Evolutionary conservation across 2,888 invertebrate genomes (phyloP).

Genomic region (Yponomeuta malinellus): DNA sequence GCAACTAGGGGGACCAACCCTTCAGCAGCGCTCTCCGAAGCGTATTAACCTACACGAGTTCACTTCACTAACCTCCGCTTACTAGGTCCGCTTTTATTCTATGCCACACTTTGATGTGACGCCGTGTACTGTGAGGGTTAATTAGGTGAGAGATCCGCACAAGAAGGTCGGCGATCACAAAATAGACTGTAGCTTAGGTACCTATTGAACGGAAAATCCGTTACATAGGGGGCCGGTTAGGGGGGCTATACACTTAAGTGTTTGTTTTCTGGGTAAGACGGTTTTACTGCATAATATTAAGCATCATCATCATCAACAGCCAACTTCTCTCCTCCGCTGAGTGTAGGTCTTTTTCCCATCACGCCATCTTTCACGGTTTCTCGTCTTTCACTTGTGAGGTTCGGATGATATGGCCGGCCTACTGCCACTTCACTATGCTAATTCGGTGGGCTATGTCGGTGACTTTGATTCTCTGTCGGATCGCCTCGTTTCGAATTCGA

Average conservation of each 20-base stretch:
- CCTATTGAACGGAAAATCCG: constrained; percentile 62
- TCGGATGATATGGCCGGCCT: too few species aligned
- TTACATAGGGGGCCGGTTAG: constrained; percentile 24
- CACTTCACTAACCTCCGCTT: constrained; percentile 24
- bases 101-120: constrained; percentile 60
- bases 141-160: constrained; percentile 69
- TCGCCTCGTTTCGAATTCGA: too few species aligned
- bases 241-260: neutral
- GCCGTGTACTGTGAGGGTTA: constrained; percentile 62
- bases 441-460: too few species aligned
- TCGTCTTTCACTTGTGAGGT: too few species aligned
- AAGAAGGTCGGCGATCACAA: constrained; percentile 57
- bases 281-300: too few species aligned
- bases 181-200: constrained; percentile 53
- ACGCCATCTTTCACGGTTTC: too few species aligned
- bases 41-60: constrained; percentile 14
- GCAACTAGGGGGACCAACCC: neutral
- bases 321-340: too few species aligned
- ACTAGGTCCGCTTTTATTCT: constrained; percentile 53
- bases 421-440: too few species aligned
- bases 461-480: too few species aligned
- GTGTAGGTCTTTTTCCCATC: too few species aligned
- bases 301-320: too few species aligned
- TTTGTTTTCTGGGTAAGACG: too few species aligned
- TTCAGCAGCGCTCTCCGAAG: neutral